Evolutionary conservation across 2,113 vertebrate species (phyloP), one percentile per base, ranked within the genome.

Genomic region (Alethe castanea): DNA sequence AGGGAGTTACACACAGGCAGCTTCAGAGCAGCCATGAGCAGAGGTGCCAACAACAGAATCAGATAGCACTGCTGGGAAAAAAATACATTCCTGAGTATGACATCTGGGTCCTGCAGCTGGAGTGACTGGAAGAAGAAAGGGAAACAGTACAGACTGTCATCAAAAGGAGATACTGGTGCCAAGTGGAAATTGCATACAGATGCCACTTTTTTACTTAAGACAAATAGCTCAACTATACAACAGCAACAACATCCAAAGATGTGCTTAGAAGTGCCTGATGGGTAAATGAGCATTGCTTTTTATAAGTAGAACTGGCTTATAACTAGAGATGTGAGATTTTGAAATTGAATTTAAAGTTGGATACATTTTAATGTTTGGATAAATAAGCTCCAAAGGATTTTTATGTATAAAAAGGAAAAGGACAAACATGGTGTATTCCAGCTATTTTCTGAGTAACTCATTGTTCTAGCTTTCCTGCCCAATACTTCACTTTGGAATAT

Each of bases 71-170:
- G 96, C 95, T 70, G 90, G 95, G 96, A 95, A 85, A 69, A 89
- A 94, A 90, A 96, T 60, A 86, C 92, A 92, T 97, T 97, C 95
- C 91, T 95, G 76, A 92, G 48, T 92, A 96, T 98, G 97, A 98
- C 97, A 97, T 98, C 98, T 98, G 97, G 97, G 95, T 85, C 86
- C 93, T 97, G 97, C 98, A 98, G 98, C 98, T 98, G 98, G 98
- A 97, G 94, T 81, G 94, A 96, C 95, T 95, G 72, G 92, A 95
- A 95, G 94, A 94, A 95, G 95, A 97, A 97, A 97, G 96, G 91
- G 95, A 97, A 97, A 97, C 93, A 96, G 97, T 95, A 79, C 93
- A 94, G 96, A 96, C 96, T 97, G 97, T 98, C 97, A 98, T 98
- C 97, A 97, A 97, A 98, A 96, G 95, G 94, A 89, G 96, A 86